Evolutionary conservation across 2,888 invertebrate species (phyloP).

Genomic region (Salticus scenicus): DNA sequence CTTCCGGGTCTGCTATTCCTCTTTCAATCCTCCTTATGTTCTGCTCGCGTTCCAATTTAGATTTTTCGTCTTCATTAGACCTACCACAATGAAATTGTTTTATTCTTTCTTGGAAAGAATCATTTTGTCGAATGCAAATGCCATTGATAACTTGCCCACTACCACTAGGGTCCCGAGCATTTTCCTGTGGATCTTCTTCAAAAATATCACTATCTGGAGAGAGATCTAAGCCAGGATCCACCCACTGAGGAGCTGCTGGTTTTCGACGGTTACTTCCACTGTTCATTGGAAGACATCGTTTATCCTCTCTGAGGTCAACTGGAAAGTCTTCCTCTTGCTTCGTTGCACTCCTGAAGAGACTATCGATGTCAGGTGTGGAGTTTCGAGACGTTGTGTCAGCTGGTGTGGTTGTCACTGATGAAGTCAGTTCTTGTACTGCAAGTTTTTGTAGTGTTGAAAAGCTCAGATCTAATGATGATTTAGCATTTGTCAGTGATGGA

Average conservation of each 20-base stretch:
- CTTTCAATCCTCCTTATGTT: conserved; percentile 70
- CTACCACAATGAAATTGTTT: conserved; percentile 77
- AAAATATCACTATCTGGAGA: conserved; percentile 74
- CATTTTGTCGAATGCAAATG: conserved; percentile 65
- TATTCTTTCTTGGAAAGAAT: conserved; percentile 84
- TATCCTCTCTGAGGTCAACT: conserved; percentile 54
- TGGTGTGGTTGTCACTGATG: conserved; percentile 13
- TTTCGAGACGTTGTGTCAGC: conserved; percentile 24
- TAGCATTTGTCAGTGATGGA: not conserved
- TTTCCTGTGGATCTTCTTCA: conserved; percentile 71
- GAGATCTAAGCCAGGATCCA: conserved; percentile 85
- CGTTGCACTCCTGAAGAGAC: conserved; percentile 25
- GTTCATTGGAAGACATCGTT: conserved; percentile 19
- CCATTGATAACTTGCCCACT: conserved; percentile 62
- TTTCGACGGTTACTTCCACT: conserved; percentile 81
- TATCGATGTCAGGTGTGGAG: conserved; percentile 43
- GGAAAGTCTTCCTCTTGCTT: conserved; percentile 40
- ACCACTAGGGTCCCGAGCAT: conserved; percentile 74
- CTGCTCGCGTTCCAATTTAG: conserved; percentile 58
- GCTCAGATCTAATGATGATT: conserved; percentile 50
- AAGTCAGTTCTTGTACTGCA: conserved; percentile 22
- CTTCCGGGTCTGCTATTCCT: conserved; percentile 69
- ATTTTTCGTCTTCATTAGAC: conserved; percentile 45
- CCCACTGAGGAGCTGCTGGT: conserved; percentile 97
- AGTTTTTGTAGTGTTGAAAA: conserved; percentile 53